These are phyloP conservation scores for Chymomyza costata DNA, from an alignment of 1,140 invertebrate species.

Conservation along the genomic window DNA sequence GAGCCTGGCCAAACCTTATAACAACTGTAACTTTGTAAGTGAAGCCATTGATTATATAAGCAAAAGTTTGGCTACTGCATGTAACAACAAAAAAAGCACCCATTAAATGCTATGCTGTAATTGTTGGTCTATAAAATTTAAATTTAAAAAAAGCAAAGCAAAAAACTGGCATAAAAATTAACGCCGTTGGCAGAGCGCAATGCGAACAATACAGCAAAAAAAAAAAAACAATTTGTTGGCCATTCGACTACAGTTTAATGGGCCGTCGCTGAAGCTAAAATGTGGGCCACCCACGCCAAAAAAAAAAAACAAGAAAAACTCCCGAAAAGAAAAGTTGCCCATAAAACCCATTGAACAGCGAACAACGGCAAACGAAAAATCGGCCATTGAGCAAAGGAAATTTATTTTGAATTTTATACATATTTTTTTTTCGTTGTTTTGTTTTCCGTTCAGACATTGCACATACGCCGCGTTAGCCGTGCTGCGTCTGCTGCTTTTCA, in stretches of 20 bases:
- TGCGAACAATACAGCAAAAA: constrained; percentile 10
- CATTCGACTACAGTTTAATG: constrained; percentile 1
- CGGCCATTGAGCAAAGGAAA: constrained; percentile 55
- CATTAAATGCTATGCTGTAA: too few species aligned
- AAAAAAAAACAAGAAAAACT: background rate
- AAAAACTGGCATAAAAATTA: too few species aligned
- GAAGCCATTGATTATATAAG: too few species aligned
- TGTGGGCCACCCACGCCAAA: constrained; percentile 9
- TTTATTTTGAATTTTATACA: constrained; percentile 49
- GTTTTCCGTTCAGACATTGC: constrained; percentile 33
- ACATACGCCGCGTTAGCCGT: constrained; percentile 45
- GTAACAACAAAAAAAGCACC: too few species aligned
- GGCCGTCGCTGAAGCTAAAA: constrained; percentile 15
- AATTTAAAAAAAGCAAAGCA: too few species aligned
- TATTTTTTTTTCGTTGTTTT: constrained; percentile 8
- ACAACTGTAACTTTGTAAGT: too few species aligned
- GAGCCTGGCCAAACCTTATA: too few species aligned
- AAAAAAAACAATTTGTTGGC: constrained; percentile 11
- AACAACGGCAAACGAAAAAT: constrained; percentile 60
- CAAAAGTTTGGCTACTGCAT: too few species aligned
- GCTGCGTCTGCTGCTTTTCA: constrained; percentile 1
- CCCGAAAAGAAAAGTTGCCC: constrained; percentile 50
- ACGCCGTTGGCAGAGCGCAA: too few species aligned
- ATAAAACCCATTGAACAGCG: constrained; percentile 56
- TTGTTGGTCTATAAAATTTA: too few species aligned